These are phyloP conservation scores for Mormoops blainvillei DNA, from an alignment of 2,113 vertebrate genomes.

Conservation along the genomic window DNA sequence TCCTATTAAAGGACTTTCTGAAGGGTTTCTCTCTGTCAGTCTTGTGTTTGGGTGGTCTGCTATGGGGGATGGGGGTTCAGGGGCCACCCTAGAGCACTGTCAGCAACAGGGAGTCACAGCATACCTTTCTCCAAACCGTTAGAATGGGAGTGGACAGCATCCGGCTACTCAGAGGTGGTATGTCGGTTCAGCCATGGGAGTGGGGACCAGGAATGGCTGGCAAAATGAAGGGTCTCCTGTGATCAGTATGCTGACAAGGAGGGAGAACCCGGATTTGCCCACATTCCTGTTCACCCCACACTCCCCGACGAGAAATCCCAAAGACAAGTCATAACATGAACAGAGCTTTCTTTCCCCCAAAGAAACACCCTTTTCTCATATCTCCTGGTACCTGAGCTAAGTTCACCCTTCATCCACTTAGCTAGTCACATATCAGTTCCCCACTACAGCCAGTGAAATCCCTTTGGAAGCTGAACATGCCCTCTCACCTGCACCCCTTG, in stretches of 20 bases:
- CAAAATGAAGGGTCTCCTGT: not conserved
- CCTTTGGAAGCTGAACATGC: not conserved
- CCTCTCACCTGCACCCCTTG: no score
- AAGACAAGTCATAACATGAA: not conserved
- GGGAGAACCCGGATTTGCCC: not conserved
- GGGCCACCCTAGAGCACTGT: not conserved
- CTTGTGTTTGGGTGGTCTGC: not conserved
- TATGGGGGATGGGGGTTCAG: no score
- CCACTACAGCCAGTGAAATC: not conserved
- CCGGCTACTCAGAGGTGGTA: not conserved
- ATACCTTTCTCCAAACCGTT: not conserved
- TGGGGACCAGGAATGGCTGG: not conserved
- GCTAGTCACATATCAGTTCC: not conserved
- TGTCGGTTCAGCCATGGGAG: not conserved
- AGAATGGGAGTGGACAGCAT: not conserved
- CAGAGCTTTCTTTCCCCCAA: not conserved
- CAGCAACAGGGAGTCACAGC: not conserved
- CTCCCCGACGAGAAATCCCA: not conserved
- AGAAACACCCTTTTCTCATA: accelerated
- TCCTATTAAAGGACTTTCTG: slow-evolving; percentile 58
- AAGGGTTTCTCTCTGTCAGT: not conserved
- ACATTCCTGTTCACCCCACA: not conserved
- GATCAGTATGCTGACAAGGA: not conserved
- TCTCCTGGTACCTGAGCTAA: not conserved
- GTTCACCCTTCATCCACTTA: no score